These are phyloP conservation scores for Malurus cyaneus DNA, from an alignment of 2,113 vertebrate genomes.

Conservation along the genomic window DNA sequence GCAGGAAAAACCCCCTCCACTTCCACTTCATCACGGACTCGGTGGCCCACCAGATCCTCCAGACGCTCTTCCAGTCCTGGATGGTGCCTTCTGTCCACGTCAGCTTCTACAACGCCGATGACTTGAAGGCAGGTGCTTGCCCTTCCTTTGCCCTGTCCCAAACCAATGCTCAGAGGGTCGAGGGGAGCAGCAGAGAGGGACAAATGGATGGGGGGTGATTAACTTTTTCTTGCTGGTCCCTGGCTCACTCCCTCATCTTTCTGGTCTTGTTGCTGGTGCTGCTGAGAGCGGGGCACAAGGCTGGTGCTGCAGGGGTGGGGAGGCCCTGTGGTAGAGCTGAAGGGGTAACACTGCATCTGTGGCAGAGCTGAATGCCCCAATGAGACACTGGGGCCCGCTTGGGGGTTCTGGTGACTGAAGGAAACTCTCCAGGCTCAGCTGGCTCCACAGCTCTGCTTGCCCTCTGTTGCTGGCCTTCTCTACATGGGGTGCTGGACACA, in stretches of 20 bases:
- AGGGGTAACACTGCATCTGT: neutral
- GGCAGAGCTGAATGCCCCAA: neutral
- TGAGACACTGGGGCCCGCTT: neutral
- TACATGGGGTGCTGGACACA: fast-evolving
- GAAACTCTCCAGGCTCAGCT: neutral
- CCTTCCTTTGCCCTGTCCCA: neutral
- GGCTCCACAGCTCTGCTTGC: neutral
- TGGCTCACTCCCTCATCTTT: neutral
- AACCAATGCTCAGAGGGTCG: neutral
- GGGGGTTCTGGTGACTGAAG: neutral
- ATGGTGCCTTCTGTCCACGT: slow-evolving; percentile 90
- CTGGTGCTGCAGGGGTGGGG: neutral
- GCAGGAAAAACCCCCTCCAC: slow-evolving; percentile 92
- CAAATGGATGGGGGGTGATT: neutral
- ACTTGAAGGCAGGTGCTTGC: slow-evolving; percentile 84
- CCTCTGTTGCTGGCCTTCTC: neutral
- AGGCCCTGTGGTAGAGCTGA: neutral
- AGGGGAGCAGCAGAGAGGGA: neutral
- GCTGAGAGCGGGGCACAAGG: neutral
- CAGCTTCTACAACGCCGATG: slow-evolving; percentile 92
- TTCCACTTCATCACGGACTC: slow-evolving; percentile 94
- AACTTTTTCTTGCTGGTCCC: neutral
- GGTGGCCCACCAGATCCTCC: slow-evolving; percentile 87
- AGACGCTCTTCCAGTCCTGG: slow-evolving; percentile 89
- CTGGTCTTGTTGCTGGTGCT: neutral